Conservation (phyloP, 2,888 invertebrate genomes). For the Nephrocerus scutellatus region DNA sequence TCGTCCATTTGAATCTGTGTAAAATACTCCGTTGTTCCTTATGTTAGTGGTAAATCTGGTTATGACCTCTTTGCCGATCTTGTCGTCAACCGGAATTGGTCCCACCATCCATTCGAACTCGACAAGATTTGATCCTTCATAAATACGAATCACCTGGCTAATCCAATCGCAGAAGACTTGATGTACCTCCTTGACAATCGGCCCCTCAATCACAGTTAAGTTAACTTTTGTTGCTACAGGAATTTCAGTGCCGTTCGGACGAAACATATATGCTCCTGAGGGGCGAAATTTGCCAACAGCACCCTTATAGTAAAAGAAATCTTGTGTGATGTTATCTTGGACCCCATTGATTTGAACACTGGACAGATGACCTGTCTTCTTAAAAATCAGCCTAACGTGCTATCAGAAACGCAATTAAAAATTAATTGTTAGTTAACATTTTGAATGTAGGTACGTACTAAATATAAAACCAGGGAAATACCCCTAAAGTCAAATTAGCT, state of each 20-base stretch:
- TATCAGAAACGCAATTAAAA: constrained; percentile 20
- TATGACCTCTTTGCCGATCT: constrained; percentile 75
- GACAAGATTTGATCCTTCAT: constrained; percentile 52
- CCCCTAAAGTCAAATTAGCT: no score
- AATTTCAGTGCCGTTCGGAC: constrained; percentile 53
- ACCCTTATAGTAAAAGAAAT: constrained; percentile 67
- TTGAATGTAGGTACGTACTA: neutral
- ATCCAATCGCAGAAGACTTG: constrained; percentile 60
- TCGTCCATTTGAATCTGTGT: constrained; percentile 90
- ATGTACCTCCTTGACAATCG: constrained; percentile 61
- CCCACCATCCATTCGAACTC: constrained; percentile 76
- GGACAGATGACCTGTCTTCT: constrained; percentile 26
- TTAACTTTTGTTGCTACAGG: constrained; percentile 29
- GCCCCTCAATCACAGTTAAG: constrained; percentile 48
- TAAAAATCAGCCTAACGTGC: constrained; percentile 34
- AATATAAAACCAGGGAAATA: neutral
- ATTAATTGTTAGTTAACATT: neutral
- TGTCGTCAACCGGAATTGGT: constrained; percentile 61
- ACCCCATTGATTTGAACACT: constrained; percentile 35
- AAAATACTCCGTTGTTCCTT: constrained; percentile 62
- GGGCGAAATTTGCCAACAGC: constrained; percentile 64
- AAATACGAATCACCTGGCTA: constrained; percentile 64
- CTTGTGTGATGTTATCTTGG: constrained; percentile 48
- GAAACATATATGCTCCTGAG: constrained; percentile 90
- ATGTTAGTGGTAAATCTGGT: constrained; percentile 64